phyloP scores from a whole-genome alignment of 2,888 invertebrate species.

The Tethea ocularis region DNA sequence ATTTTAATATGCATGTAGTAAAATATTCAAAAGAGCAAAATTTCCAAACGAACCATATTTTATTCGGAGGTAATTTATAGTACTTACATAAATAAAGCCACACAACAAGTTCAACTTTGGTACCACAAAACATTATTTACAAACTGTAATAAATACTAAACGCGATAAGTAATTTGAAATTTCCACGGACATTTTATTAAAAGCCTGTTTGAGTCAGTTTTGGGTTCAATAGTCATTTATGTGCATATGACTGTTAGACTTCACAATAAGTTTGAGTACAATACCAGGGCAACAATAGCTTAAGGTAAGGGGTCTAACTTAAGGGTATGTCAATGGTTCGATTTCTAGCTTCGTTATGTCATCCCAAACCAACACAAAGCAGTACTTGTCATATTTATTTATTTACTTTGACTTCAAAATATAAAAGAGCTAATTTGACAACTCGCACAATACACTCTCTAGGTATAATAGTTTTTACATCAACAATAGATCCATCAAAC shows the following conservation, averaged over 20 bases:
- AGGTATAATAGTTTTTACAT: too few relatives aligned
- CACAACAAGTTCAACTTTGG: conserved; percentile 4
- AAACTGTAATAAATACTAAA: not conserved
- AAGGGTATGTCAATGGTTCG: not conserved
- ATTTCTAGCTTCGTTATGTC: too few relatives aligned
- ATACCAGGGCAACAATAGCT: not conserved
- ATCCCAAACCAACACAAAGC: too few relatives aligned
- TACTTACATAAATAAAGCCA: not conserved
- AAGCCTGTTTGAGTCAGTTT: not conserved
- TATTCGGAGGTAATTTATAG: conserved; percentile 4
- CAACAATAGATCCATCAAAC: too few relatives aligned
- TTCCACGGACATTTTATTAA: not conserved
- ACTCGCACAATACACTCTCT: too few relatives aligned
- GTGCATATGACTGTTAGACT: not conserved
- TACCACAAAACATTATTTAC: conserved; percentile 5
- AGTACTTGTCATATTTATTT: too few relatives aligned
- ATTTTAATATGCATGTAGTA: not conserved
- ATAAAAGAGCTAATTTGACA: too few relatives aligned
- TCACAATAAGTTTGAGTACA: not conserved
- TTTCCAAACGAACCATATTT: conserved; percentile 1
- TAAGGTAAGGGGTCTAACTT: not conserved
- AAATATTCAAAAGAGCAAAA: not conserved
- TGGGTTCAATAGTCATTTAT: not conserved
- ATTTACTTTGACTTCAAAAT: too few relatives aligned
- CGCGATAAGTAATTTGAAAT: not conserved